These are phyloP conservation scores for Chironomus striatipennis DNA, from an alignment of 1,140 invertebrate genomes.

Conservation along the genomic window DNA sequence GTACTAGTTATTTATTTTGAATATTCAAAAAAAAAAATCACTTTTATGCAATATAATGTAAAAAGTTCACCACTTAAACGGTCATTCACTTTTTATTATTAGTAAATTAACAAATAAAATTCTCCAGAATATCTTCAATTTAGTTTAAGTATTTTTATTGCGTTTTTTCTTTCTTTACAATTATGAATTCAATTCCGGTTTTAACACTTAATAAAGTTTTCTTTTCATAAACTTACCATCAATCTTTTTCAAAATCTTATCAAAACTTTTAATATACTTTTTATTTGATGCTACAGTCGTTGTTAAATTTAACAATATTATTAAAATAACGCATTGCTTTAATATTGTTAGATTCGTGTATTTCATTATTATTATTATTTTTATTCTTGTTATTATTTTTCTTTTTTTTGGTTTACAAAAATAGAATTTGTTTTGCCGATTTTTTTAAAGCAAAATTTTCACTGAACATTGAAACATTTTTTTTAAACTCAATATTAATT, in stretches of 20 bases:
- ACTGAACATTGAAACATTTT: background rate
- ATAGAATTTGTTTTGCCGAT: background rate
- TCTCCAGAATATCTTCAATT: background rate
- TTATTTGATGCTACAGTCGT: background rate
- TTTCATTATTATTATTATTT: conserved; percentile 12
- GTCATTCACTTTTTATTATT: background rate
- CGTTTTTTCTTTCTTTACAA: background rate
- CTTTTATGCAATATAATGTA: background rate
- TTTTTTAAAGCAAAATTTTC: background rate
- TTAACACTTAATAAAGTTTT: background rate
- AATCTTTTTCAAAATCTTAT: background rate
- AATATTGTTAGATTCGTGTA: background rate
- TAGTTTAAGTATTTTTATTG: background rate
- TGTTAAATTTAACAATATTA: background rate
- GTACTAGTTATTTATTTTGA: too few relatives aligned
- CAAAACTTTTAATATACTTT: conserved; percentile 3
- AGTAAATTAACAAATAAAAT: background rate
- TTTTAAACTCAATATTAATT: background rate
- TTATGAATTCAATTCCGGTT: background rate
- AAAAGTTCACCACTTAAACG: background rate
- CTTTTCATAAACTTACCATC: background rate
- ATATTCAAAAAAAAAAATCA: too few relatives aligned
- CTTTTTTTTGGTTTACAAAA: background rate
- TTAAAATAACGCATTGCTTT: background rate
- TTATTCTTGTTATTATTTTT: background rate